Evolutionary conservation across 2,113 vertebrate genomes (phyloP).

Genomic region (Alligator sinensis): DNA sequence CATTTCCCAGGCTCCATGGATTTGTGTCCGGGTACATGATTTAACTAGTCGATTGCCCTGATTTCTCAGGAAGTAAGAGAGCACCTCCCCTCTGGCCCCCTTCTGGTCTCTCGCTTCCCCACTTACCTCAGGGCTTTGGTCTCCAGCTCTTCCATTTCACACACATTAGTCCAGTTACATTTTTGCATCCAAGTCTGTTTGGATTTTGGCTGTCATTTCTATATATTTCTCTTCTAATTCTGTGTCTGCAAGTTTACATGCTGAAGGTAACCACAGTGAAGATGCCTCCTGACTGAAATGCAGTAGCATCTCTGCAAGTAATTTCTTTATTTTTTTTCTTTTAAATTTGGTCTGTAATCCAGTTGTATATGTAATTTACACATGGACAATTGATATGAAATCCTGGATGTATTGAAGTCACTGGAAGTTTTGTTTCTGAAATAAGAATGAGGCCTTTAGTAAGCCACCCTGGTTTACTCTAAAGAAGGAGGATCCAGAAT

Average conservation of each 20-base stretch:
- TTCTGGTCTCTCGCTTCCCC: too few relatives aligned
- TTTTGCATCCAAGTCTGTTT: neutral
- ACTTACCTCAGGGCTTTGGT: too few relatives aligned
- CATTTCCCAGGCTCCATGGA: too few relatives aligned
- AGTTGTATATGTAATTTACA: neutral
- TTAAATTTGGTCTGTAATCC: neutral
- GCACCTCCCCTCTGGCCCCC: too few relatives aligned
- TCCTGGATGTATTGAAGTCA: neutral
- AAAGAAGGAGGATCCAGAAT: neutral
- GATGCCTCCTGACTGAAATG: neutral
- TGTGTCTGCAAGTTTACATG: neutral
- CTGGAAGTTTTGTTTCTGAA: neutral
- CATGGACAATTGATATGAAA: neutral
- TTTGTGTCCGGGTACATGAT: too few relatives aligned
- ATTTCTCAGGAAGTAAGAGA: too few relatives aligned
- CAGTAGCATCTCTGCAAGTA: neutral
- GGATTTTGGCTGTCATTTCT: neutral
- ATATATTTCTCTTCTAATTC: neutral
- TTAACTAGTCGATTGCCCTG: too few relatives aligned
- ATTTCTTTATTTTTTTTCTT: neutral
- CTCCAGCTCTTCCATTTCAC: neutral
- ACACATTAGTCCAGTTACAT: neutral
- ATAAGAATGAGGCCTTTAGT: neutral
- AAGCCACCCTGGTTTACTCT: neutral
- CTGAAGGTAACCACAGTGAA: neutral